Evolutionary conservation across 35 echinoderm and acorn worm genomes (phyloP).

Genomic region (Diadema setosum): DNA sequence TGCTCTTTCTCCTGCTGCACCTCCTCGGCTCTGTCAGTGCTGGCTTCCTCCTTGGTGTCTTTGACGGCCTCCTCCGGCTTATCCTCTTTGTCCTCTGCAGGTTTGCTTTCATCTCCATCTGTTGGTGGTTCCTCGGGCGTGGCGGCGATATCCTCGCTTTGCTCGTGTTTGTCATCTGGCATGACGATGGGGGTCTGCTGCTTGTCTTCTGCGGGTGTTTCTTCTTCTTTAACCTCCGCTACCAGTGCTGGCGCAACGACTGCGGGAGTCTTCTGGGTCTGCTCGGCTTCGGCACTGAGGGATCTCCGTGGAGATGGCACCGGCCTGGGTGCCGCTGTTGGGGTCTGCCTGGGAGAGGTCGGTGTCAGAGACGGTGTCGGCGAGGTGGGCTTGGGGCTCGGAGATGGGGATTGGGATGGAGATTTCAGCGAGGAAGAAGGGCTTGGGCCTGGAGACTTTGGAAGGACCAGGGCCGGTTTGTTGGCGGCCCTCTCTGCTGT

Average conservation of each 20-base stretch:
- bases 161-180: background rate
- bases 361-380: background rate
- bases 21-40: no score
- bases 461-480: background rate
- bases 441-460: background rate
- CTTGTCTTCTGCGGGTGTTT: background rate
- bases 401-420: background rate
- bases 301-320: background rate
- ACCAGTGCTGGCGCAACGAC: background rate
- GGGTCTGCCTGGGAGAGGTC: background rate
- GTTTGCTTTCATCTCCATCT: background rate
- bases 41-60: no score
- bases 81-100: background rate
- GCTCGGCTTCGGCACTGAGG: background rate
- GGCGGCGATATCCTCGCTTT: background rate
- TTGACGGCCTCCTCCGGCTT: background rate
- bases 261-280: background rate
- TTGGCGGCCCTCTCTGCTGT: background rate
- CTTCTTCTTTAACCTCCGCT: background rate
- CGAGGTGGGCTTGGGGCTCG: background rate
- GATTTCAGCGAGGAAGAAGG: background rate
- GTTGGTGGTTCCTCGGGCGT: no score
- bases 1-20: background rate
- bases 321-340: background rate
- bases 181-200: background rate